Evolutionary conservation across 2,888 invertebrate species (phyloP).

Genomic region (Cerceris ruficornis): DNA sequence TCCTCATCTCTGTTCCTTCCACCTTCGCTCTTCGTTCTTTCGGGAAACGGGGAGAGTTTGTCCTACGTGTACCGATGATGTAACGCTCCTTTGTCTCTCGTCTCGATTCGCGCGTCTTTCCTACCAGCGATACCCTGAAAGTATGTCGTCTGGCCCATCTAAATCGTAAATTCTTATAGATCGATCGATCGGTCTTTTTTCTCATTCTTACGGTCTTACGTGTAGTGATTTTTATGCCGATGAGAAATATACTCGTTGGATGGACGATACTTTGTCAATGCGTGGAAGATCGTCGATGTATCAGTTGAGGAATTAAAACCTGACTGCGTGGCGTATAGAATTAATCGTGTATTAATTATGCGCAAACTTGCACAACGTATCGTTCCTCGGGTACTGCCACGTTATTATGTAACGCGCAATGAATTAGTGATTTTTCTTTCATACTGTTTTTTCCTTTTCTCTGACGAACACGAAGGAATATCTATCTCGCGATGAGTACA

Average conservation of each 20-base stretch:
- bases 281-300: no score
- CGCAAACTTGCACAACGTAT: slow-evolving; percentile 50
- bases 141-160: slow-evolving; percentile 3
- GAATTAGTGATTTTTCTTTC: slow-evolving; percentile 44
- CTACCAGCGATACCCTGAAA: not conserved
- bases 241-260: not conserved
- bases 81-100: slow-evolving; percentile 41
- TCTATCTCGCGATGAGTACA: slow-evolving; percentile 22
- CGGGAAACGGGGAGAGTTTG: not conserved
- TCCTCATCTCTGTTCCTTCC: no score
- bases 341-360: slow-evolving; percentile 37
- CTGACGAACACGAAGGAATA: slow-evolving; percentile 10
- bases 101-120: slow-evolving; percentile 21
- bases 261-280: no score
- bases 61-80: slow-evolving; percentile 21
- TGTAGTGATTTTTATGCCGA: not conserved
- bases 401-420: slow-evolving; percentile 50
- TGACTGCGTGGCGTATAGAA: not conserved
- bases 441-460: no score
- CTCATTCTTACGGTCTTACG: no score
- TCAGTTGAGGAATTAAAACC: no score
- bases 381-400: slow-evolving; percentile 39
- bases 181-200: not conserved
- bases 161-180: slow-evolving; percentile 1
- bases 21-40: no score